A percentile compares a stretch with the other conserved stretches of the same genome.
Evolutionary conservation across 2,888 invertebrate species (phyloP).

Genomic region (Cheilosia soror): DNA sequence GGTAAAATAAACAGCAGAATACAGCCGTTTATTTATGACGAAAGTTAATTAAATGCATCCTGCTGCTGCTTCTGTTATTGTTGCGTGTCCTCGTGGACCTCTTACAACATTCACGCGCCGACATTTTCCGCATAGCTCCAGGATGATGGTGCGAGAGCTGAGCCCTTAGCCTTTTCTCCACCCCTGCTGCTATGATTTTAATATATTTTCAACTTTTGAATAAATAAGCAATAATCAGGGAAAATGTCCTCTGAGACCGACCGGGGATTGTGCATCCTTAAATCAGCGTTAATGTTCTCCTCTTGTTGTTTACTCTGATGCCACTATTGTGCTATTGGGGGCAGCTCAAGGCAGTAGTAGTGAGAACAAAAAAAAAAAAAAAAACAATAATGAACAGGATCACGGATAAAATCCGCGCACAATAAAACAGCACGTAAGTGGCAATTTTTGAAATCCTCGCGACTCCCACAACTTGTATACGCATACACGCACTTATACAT

Average conservation of each 20-base stretch:
- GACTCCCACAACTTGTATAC: slow-evolving; percentile 15
- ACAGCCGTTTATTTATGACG: slow-evolving; percentile 67
- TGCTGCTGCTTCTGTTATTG: slow-evolving; percentile 49
- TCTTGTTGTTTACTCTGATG: slow-evolving; percentile 40
- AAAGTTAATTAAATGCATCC: slow-evolving; percentile 76
- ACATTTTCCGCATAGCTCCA: slow-evolving; percentile 32
- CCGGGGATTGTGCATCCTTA: slow-evolving; percentile 59
- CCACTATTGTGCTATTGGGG: slow-evolving; percentile 7
- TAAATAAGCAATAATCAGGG: slow-evolving; percentile 71
- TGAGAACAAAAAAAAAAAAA: neutral
- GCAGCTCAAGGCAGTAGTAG: slow-evolving; percentile 35
- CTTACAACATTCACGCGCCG: slow-evolving; percentile 25
- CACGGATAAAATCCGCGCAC: slow-evolving; percentile 45
- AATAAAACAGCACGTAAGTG: slow-evolving; percentile 62
- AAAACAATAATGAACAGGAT: neutral
- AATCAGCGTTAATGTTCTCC: slow-evolving; percentile 61
- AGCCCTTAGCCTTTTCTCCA: neutral
- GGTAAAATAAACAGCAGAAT: slow-evolving; percentile 69
- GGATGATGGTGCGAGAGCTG: neutral
- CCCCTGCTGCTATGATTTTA: slow-evolving; percentile 31
- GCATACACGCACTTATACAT: slow-evolving; percentile 25
- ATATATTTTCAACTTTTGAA: slow-evolving; percentile 65
- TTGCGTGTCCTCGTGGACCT: slow-evolving; percentile 40
- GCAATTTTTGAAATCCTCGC: slow-evolving; percentile 58
- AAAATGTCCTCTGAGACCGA: slow-evolving; percentile 61